phyloP scores from a whole-genome alignment of 2,113 vertebrate genomes.

The Sander lucioperca region DNA sequence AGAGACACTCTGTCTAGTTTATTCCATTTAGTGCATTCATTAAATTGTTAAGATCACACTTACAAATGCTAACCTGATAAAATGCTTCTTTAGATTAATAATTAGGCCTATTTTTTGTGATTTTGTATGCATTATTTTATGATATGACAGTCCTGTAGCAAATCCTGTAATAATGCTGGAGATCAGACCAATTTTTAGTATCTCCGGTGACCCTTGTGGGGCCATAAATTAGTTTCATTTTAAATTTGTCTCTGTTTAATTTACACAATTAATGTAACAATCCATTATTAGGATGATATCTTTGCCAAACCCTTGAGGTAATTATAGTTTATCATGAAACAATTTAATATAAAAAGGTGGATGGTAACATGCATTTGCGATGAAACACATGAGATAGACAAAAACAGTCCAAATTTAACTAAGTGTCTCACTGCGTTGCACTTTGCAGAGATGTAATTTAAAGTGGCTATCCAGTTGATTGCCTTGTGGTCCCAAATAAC shows the following conservation, averaged over 20 bases:
- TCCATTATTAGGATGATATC: neutral
- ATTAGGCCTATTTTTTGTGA: neutral
- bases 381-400: neutral
- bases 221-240: neutral
- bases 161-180: neutral
- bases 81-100: neutral
- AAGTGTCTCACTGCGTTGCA: neutral
- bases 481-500: neutral
- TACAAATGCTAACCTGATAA: neutral
- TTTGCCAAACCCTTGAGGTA: neutral
- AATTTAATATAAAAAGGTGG: neutral
- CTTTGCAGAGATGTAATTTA: neutral
- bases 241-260: neutral
- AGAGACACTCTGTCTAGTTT: neutral
- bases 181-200: neutral
- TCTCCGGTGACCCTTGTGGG: neutral
- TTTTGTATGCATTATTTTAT: neutral
- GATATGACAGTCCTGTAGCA: neutral
- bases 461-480: neutral
- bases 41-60: neutral
- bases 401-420: neutral
- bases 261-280: neutral
- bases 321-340: neutral
- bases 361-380: neutral
- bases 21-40: neutral